Evolutionary conservation across 2,888 invertebrate genomes (phyloP), one percentile per base, ranked within the genome.

Genomic region (Unio delphinus): DNA sequence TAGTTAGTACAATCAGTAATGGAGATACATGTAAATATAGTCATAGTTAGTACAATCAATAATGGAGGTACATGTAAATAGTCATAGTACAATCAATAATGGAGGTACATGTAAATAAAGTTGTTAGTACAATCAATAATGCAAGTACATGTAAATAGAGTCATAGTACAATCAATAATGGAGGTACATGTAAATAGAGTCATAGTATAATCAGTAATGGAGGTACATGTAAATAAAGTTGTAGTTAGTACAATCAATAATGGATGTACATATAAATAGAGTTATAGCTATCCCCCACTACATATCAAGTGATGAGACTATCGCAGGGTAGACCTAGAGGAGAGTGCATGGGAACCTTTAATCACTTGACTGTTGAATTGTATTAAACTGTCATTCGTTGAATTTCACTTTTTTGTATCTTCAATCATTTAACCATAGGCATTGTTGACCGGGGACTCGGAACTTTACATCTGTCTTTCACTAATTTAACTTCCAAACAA

Each of bases 121-220:
- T 55, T 30, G 45, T 68, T 55, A 26, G 8, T 30, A n/a, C n/a
- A 54, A 65, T 17, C 30, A 45, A 20, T 6, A 30, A 94, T 95
- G 93, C 95, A 96, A 91, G 92, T 92, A 80, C 78, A 79, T 28
- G 59, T 15, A 28, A 56, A 5, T 54, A 28, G 11, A 23, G 17
- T 55, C 23, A 26, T 65, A 26, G 8, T 30, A n/a, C n/a, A 54
- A 65, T 17, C 30, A 45, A 20, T 6, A 30, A 94, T 95, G 93
- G 95, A 96, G 91, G 92, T 92, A 80, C 78, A 79, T 28, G 59
- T 15, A 28, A 56, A 5, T 54, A 28, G 11, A 23, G 17, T 55
- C 23, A 26, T 65, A 26, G 8, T 30, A n/a, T 11, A 54, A 65
- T 95, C 95, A 64, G 94, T 95, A 23, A 94, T 95, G 93, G 95